These are phyloP conservation scores for Callipepla californica DNA, from an alignment of 2,113 vertebrate species.

Conservation along the genomic window DNA sequence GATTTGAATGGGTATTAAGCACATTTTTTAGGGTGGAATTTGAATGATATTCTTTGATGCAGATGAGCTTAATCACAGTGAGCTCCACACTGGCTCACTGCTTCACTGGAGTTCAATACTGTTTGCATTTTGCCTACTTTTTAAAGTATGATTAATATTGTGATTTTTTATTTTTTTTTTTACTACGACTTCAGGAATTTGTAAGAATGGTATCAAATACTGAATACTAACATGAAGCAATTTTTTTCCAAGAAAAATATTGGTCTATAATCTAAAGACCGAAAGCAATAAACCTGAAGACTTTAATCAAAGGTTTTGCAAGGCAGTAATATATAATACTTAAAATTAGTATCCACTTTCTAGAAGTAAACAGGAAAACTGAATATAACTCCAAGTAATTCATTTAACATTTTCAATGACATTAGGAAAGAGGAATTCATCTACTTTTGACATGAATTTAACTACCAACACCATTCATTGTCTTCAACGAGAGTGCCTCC, in stretches of 20 bases:
- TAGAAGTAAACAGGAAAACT: constrained; percentile 53
- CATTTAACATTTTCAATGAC: constrained; percentile 72
- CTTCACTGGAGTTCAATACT: background rate
- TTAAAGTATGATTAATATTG: constrained; percentile 48
- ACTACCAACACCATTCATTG: constrained; percentile 59
- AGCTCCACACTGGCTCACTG: background rate
- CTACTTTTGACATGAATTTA: constrained; percentile 64
- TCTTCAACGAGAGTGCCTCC: constrained; percentile 42
- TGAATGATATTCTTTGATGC: constrained; percentile 33
- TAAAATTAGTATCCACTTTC: constrained; percentile 70
- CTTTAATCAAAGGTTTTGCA: constrained; percentile 61
- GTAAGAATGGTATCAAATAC: constrained; percentile 35
- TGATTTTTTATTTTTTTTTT: constrained; percentile 8
- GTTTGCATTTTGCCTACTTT: background rate
- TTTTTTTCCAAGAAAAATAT: constrained; percentile 50
- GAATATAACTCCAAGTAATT: constrained; percentile 60
- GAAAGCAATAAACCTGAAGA: constrained; percentile 61
- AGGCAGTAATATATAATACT: constrained; percentile 41
- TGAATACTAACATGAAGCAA: background rate
- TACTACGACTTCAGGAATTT: constrained; percentile 48
- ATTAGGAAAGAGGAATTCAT: constrained; percentile 73
- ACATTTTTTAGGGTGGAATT: constrained; percentile 38
- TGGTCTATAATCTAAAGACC: constrained; percentile 55
- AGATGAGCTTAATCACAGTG: background rate
- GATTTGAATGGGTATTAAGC: constrained; percentile 6